phyloP scores from a whole-genome alignment of 2,797 vertebrate genomes.

The Acanthurus leucopareius region DNA sequence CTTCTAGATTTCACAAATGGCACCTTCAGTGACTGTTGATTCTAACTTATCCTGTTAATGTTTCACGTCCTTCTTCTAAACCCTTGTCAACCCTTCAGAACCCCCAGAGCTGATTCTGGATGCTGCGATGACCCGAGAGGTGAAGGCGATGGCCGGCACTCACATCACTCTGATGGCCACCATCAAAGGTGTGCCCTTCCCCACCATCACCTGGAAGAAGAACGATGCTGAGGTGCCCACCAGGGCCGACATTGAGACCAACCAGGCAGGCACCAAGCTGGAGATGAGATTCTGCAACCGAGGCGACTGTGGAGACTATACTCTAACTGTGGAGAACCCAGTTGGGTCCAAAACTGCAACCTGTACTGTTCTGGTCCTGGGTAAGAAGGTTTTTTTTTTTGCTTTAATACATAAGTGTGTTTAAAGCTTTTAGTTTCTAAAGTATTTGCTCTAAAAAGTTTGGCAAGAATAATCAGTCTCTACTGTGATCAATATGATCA shows the following conservation, averaged over 20 bases:
- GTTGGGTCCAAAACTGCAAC: slow-evolving; percentile 94
- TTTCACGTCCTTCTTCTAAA: neutral
- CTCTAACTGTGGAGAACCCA: slow-evolving; percentile 95
- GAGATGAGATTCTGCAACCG: slow-evolving; percentile 96
- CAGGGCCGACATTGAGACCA: slow-evolving; percentile 94
- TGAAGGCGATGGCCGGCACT: slow-evolving; percentile 93
- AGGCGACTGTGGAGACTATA: slow-evolving; percentile 94
- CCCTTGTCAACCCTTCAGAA: slow-evolving; percentile 82
- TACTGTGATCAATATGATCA: neutral
- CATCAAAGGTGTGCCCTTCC: slow-evolving; percentile 96
- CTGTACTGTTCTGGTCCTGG: slow-evolving; percentile 94
- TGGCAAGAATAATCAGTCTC: neutral
- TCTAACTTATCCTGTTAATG: neutral
- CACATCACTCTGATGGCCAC: slow-evolving; percentile 93
- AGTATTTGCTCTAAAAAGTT: neutral
- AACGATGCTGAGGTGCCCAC: slow-evolving; percentile 92
- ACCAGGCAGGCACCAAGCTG: slow-evolving; percentile 91
- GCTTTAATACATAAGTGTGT: neutral
- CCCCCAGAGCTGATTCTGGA: slow-evolving; percentile 96
- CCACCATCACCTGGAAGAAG: slow-evolving; percentile 96
- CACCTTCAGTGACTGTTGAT: neutral
- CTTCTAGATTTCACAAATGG: no score
- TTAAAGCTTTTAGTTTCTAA: neutral
- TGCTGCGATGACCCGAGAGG: slow-evolving; percentile 94
- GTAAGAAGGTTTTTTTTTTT: slow-evolving; percentile 75